phyloP scores from a whole-genome alignment of 2,888 invertebrate species.

The Rhagium mordax region DNA sequence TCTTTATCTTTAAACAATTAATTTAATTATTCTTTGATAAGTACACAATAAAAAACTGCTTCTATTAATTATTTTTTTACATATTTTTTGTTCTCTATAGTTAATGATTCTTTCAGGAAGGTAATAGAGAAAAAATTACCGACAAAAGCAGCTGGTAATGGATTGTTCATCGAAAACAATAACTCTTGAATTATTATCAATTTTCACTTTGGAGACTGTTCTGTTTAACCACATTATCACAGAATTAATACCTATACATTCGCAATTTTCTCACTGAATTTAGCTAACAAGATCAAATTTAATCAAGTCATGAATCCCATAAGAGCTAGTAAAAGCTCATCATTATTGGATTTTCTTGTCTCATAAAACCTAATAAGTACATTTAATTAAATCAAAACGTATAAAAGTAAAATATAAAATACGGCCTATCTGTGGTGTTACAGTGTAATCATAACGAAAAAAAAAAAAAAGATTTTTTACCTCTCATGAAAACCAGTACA shows the following conservation, averaged over 20 bases:
- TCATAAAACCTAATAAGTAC: constrained; percentile 33
- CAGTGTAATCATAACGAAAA: not conserved
- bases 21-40: too few species aligned
- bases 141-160: constrained; percentile 87
- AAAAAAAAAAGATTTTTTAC: not conserved
- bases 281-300: constrained; percentile 53
- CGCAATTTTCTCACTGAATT: constrained; percentile 19
- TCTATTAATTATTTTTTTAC: too few species aligned
- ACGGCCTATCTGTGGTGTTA: not conserved
- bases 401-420: not conserved
- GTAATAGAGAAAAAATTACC: constrained; percentile 69
- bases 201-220: constrained; percentile 60
- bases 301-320: constrained; percentile 56
- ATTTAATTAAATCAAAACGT: constrained; percentile 35
- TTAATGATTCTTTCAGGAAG: too few species aligned
- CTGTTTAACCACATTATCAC: constrained; percentile 63
- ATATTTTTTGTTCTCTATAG: too few species aligned
- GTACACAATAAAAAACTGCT: too few species aligned
- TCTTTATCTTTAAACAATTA: too few species aligned
- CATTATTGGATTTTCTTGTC: constrained; percentile 50
- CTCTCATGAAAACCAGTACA: not conserved
- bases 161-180: constrained; percentile 79
- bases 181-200: constrained; percentile 64
- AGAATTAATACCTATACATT: constrained; percentile 16
- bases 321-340: constrained; percentile 57